phyloP scores from a whole-genome alignment of 1,140 invertebrate genomes.

The Zaprionus camerounensis region DNA sequence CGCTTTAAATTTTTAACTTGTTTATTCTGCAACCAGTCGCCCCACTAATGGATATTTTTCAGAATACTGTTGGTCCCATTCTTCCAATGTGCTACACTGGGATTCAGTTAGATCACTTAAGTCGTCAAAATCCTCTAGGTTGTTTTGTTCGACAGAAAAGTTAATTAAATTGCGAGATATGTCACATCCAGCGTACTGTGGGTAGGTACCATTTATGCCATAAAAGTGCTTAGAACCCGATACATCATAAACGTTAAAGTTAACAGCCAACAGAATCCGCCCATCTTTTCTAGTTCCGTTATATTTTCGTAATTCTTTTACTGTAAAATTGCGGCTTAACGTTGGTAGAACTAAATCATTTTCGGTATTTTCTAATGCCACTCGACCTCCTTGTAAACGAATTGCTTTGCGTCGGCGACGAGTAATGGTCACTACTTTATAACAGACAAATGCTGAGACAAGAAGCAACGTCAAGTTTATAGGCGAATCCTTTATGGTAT shows the following conservation, averaged over 20 bases:
- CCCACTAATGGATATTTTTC: constrained; percentile 55
- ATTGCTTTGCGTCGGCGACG: constrained; percentile 16
- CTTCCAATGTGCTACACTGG: constrained; percentile 37
- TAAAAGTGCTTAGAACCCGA: constrained; percentile 51
- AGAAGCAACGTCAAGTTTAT: constrained; percentile 42
- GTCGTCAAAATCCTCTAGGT: constrained; percentile 43
- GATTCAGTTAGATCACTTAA: constrained; percentile 40
- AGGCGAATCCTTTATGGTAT: constrained; percentile 40
- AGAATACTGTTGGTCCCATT: constrained; percentile 56
- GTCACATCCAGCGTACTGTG: constrained; percentile 56
- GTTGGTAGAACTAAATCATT: neutral
- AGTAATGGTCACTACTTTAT: constrained; percentile 45
- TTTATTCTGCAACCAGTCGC: constrained; percentile 23
- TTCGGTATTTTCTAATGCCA: neutral
- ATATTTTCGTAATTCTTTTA: constrained; percentile 44
- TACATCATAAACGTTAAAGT: constrained; percentile 61
- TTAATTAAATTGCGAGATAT: constrained; percentile 56
- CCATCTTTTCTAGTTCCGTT: constrained; percentile 51
- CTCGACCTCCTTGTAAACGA: neutral
- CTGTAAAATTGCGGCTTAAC: constrained; percentile 47
- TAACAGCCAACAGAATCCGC: constrained; percentile 57
- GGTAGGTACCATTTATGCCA: constrained; percentile 50
- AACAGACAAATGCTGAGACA: constrained; percentile 56
- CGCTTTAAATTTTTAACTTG: neutral
- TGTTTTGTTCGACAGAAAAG: constrained; percentile 33